phyloP scores from a whole-genome alignment of 2,113 vertebrate genomes.

The Marmota flaviventris region DNA sequence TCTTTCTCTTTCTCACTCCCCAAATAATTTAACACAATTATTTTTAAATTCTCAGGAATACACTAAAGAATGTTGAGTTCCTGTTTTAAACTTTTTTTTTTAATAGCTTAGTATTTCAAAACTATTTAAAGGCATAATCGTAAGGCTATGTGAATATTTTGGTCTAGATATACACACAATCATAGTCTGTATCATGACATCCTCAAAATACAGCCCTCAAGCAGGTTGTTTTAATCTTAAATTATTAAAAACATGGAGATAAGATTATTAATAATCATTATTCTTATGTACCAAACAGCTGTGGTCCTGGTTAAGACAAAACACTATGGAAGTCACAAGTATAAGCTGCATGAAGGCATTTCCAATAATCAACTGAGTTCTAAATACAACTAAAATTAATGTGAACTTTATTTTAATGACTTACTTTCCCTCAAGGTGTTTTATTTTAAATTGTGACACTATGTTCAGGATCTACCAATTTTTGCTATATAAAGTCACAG shows the following conservation, averaged over 20 bases:
- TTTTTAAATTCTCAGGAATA: conserved; percentile 23
- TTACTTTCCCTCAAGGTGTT: conserved; percentile 11
- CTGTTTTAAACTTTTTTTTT: conserved; percentile 1
- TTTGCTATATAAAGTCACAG: not conserved
- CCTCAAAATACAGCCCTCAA: not conserved
- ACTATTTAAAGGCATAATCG: not conserved
- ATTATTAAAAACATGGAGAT: not conserved
- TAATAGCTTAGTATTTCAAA: not conserved
- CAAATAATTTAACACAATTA: not conserved
- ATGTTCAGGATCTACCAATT: conserved; percentile 8
- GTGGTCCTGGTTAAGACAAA: conserved; percentile 1
- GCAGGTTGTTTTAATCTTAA: not conserved
- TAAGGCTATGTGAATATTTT: not conserved
- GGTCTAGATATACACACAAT: not conserved
- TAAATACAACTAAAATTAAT: conserved; percentile 25
- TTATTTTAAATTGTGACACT: conserved; percentile 3
- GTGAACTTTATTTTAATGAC: conserved; percentile 27
- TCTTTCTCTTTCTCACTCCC: not conserved
- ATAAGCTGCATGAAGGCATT: not conserved
- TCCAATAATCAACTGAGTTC: conserved; percentile 11
- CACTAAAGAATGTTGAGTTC: not conserved
- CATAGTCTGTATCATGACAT: not conserved
- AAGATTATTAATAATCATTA: not conserved
- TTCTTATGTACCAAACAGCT: not conserved
- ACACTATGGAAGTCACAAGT: not conserved